Base-by-base conservation (phyloP, 1,140 invertebrate species). In the Lepidostoma basale region DNA sequence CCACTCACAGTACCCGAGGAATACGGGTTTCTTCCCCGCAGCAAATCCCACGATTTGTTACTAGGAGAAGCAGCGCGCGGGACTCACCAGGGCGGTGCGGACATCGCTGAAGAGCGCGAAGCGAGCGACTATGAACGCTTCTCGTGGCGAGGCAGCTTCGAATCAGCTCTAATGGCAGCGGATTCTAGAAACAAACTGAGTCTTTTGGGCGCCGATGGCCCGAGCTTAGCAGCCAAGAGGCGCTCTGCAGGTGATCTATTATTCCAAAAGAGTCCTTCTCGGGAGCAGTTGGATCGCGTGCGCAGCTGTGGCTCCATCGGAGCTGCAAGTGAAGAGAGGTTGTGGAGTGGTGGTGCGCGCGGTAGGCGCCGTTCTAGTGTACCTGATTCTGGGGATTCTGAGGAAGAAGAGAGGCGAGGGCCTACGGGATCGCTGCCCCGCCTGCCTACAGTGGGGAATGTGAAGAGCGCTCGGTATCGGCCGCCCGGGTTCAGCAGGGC, bases 61-160 rank as follows among this genome's bases (percentile, higher is more conserved):
- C 74, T 92, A 18, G 82, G 85, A 74, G 87, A 81, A 77, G 83
- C 79, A 72, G 81, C 73, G 73, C 85, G 77, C 65, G 78, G 16
- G 72, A 75, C 72, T 44, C 80, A 84, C 72, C 76, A 82, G 47
- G 77, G 79, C 65, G 78, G 80, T 72, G 79, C 80, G 36, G 87
- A 79, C 78, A 87, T 81, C 77, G 83, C 76, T 1, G 91, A 87
- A 80, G 90, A 87, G 83, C 85, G 88, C 64, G 90, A 91, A 72
- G 88, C 90, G n/a, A 93, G 91, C 81, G 92, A 94, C 75, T 91
- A 92, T 83, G 93, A 95, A 76, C 81, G 92, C 47, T 94, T 94
- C 79, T 93, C 92, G 62, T 95, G 93, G 93, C 85, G 92, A 66
- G 92, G 92, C 58, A 94, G 92, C 79, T 95, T 95, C 79, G 93